Base-by-base conservation (phyloP, 92 coral and sea anemone species). In the Plumapathes pennacea region DNA sequence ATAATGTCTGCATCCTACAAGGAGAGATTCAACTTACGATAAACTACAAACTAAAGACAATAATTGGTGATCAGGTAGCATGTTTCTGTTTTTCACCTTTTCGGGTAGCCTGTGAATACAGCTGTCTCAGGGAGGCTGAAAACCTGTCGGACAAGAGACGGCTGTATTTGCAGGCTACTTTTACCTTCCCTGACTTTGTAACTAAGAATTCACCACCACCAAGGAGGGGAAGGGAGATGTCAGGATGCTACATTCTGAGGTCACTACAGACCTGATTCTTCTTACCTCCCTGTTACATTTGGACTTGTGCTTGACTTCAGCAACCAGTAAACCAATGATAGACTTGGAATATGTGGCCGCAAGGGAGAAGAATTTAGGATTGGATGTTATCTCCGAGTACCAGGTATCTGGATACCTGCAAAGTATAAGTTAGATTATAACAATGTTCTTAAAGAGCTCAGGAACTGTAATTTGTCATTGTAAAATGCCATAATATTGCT, bases 331-430 rank as follows among this genome's bases (percentile, higher is more conserved):
- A 12, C 99, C 99, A 77, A 94, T 94, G n/a, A 94, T 94, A 14
- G 69, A 60, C 17, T 74, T 74, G 32, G 60, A 60, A 25, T 74
- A 64, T 1, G 89, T 76, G 6, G 99, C 99, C 15, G 99, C 99
- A 13, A 94, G 67, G 22, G 99, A 88, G 73, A 84, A 94, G 67
- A 94, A 94, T 37, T 83, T 72, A 11, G 94, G 90, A 64, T 81
- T 94, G 32, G 99, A 88, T 50, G 99, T 84, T 69, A 94, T 88
- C 81, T 94, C 99, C 21, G 69, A 66, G 15, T 88, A 94, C 99
- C 99, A 94, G 8, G 86, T 17, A 60, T 94, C 99, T 23, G 99
- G 99, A 49, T 94, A 94, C 25, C 99, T 94, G 57, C 4, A 36
- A 10, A 36, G 13, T 19, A 51, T 5, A n/a, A n/a, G n/a, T n/a